Evolutionary conservation across 2,113 vertebrate genomes (phyloP), one percentile per base, ranked within the genome.

Genomic region (Siniperca chuatsi): DNA sequence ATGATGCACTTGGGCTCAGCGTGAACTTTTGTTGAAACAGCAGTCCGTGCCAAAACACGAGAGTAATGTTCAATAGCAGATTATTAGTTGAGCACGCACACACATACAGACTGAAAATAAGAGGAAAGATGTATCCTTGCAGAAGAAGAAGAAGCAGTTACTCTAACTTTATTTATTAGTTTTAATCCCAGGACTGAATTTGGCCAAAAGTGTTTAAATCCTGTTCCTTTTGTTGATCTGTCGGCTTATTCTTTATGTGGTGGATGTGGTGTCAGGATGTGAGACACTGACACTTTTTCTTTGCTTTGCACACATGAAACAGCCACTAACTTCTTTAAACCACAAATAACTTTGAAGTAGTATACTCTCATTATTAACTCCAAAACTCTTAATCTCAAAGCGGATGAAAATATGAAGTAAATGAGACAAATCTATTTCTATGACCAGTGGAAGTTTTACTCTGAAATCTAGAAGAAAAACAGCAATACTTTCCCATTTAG

Each of bases 211-310:
- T 72, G 86, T 90, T 90, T 86, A 92, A 93, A 90, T 85, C 85
- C 82, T 44, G 42, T 75, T 57, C 65, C 44, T 46, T 91, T 84
- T 74, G 86, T 86, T 90, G 90, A 93, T 91, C 90, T 87, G 89
- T 93, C 93, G 75, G 90, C 90, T 93, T 92, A 85, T 89, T 90
- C 85, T 87, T 91, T 91, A 66, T 58, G 48, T 3, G 62, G 52
- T 40, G 83, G 58, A 74, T 58, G 54, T 62, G 62, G 57, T 72
- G 82, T 83, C 84, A 78, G 80, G 54, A 82, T 75, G 73, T 44
- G 23, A 66, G 67, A 77, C 84, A 64, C 71, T 58, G 54, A 78
- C 68, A 16, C 72, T 55, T 74, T 67, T 61, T 82, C 64, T 55
- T 67, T 58, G 55, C 72, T 68, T 48, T 60, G 23, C 82, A 46